phyloP scores from a whole-genome alignment of 2,888 invertebrate genomes.

The Brachynemurus nebulosus region DNA sequence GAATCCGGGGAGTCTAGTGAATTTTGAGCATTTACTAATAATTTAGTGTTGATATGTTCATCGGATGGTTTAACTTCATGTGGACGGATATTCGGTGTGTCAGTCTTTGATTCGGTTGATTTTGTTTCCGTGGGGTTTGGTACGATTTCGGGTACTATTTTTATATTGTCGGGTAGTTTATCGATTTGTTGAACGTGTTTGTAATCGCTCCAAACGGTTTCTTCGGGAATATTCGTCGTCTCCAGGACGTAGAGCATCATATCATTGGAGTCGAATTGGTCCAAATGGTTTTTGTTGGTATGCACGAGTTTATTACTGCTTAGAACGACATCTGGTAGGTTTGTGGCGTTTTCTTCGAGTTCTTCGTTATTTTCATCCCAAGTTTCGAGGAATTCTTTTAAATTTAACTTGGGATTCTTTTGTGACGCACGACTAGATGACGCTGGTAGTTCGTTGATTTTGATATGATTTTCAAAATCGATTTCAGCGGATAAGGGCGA shows the following conservation, averaged over 20 bases:
- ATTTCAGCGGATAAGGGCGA: background rate
- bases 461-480: conserved; percentile 1
- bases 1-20: no score
- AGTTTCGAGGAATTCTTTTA: conserved; percentile 9
- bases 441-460: background rate
- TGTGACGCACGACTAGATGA: background rate
- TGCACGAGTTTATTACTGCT: background rate
- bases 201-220: conserved; percentile 7
- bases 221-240: conserved; percentile 7
- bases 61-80: background rate
- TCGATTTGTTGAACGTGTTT: conserved; percentile 10
- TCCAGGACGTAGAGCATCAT: conserved; percentile 8
- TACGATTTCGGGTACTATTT: conserved; percentile 1
- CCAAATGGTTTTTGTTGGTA: background rate
- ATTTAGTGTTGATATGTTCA: no score
- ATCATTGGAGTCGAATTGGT: background rate
- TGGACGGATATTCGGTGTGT: background rate
- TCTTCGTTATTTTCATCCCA: conserved; percentile 9
- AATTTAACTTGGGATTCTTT: conserved; percentile 5
- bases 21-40: no score
- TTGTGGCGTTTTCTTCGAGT: conserved; percentile 1
- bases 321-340: conserved; percentile 9
- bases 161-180: conserved; percentile 10
- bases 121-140: background rate
- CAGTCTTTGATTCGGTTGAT: background rate